Percentiles rank a stretch among this genome's conserved stretches.
Conservation (phyloP, 2,797 vertebrate species). For the Arrhamphus sclerolepis region DNA sequence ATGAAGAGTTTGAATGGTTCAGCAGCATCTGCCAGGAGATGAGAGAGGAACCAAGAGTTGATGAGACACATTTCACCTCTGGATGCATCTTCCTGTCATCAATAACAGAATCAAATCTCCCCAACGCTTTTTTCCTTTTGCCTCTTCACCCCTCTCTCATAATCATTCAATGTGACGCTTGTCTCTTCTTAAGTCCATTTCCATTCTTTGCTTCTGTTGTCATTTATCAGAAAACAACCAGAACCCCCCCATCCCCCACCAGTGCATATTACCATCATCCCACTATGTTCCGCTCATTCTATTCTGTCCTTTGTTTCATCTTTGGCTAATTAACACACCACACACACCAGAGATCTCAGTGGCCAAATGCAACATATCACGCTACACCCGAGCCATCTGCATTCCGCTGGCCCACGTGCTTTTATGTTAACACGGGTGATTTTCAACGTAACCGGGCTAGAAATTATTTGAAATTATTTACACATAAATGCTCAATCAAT, state of each 20-base stretch:
- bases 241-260: neutral
- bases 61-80: too few species aligned
- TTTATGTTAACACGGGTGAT: slow-evolving; percentile 23
- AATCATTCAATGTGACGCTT: too few species aligned
- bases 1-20: slow-evolving; percentile 31
- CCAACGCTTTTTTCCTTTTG: slow-evolving; percentile 24
- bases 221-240: slow-evolving; percentile 25
- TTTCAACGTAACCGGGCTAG: slow-evolving; percentile 10
- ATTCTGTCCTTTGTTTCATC: slow-evolving; percentile 31
- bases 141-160: slow-evolving; percentile 1
- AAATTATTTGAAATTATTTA: slow-evolving; percentile 7
- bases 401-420: slow-evolving; percentile 32
- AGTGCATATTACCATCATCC: slow-evolving; percentile 31
- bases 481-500: neutral
- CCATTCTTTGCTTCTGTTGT: slow-evolving; percentile 4
- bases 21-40: slow-evolving; percentile 48
- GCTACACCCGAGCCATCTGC: slow-evolving; percentile 23
- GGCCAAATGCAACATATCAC: slow-evolving; percentile 27
- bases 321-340: slow-evolving; percentile 45
- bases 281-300: slow-evolving; percentile 38
- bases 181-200: slow-evolving; percentile 2
- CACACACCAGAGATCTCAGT: slow-evolving; percentile 33
- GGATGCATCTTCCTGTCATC: too few species aligned
- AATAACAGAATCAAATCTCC: slow-evolving; percentile 7
- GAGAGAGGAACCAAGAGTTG: slow-evolving; percentile 9